Evolutionary conservation across 2,113 vertebrate species (phyloP).

Genomic region (Myocastor coypus): DNA sequence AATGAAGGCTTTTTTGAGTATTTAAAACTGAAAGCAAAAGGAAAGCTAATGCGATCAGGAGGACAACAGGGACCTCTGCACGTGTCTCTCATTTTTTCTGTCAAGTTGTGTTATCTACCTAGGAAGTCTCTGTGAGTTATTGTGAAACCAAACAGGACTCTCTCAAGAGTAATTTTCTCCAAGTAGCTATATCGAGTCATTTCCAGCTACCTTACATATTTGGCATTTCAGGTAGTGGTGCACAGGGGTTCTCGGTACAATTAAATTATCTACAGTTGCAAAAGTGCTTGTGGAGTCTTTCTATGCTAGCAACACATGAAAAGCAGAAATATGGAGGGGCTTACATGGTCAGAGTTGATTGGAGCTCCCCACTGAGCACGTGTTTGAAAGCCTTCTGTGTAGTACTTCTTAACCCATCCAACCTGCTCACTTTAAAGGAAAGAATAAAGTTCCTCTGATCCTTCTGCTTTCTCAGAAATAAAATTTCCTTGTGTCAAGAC

Average conservation of each 20-base stretch:
- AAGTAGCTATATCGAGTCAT: neutral
- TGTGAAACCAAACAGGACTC: accelerated
- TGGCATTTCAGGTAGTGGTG: neutral
- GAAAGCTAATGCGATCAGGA: neutral
- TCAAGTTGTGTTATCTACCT: neutral
- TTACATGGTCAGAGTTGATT: neutral
- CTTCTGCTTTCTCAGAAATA: neutral
- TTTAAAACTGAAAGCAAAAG: neutral
- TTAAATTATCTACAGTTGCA: neutral
- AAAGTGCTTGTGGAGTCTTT: neutral
- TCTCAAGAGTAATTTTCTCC: neutral
- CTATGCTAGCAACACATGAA: neutral
- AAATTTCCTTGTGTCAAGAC: neutral
- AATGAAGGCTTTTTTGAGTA: too few relatives aligned
- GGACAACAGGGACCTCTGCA: neutral
- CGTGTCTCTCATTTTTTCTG: too few relatives aligned
- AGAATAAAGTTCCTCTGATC: neutral
- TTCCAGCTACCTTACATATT: neutral
- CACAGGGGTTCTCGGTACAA: too few relatives aligned
- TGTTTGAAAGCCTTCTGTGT: too few relatives aligned
- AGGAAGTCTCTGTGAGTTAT: neutral
- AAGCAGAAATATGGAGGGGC: neutral
- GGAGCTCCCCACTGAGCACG: neutral
- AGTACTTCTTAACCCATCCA: neutral
- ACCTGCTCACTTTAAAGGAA: neutral